Evolutionary conservation across 2,113 vertebrate genomes (phyloP), one percentile per base, ranked within the genome.

Genomic region (Oryzias woworae): DNA sequence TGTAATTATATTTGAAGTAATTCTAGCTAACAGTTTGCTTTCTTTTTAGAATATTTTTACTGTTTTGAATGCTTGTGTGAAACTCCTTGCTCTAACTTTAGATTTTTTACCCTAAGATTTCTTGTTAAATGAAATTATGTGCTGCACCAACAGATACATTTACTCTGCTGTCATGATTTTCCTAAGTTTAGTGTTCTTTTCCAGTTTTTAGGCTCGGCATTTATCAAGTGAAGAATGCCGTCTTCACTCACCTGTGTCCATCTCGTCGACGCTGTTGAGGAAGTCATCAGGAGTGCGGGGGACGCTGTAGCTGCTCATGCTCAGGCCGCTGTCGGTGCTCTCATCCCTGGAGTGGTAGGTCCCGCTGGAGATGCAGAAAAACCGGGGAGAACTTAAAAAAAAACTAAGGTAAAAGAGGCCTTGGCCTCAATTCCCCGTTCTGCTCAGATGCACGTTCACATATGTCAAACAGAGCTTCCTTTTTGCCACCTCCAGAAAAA

Each of bases 231-330:
- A 28, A 45, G 14, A 45, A 16, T 1, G 18, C 20, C 44, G 2
- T 16, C 17, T 5, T 17, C 15, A 14, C 71, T 78, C 66, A 96
- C 97, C 96, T 92, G 96, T 99, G 85, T 98, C 97, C 97, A 99
- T 99, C 84, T 99, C 97, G 49, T 98, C 97, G 62, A 99, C 97
- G 6, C 96, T 98, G 93, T 98, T 98, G 69, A 99, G 90, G 92
- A 99, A 99, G 90, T 98, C 97, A 51, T 98, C 97, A 0, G 97
- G 97, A 53, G 97, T 99, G 77, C 97, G 94, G 50, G 97, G 97
- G 62, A 99, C 96, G 53, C 97, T 98, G 78, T 98, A 99, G 89
- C 96, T 99, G 92, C 97, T 98, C 97, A 99, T 98, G 88, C 97
- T 98, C 61, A 99, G 88, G 31, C 97, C 97, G 2, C 97, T 98